Evolutionary conservation across 2,113 vertebrate species (phyloP).

Genomic region (Australoheros scitulus): DNA sequence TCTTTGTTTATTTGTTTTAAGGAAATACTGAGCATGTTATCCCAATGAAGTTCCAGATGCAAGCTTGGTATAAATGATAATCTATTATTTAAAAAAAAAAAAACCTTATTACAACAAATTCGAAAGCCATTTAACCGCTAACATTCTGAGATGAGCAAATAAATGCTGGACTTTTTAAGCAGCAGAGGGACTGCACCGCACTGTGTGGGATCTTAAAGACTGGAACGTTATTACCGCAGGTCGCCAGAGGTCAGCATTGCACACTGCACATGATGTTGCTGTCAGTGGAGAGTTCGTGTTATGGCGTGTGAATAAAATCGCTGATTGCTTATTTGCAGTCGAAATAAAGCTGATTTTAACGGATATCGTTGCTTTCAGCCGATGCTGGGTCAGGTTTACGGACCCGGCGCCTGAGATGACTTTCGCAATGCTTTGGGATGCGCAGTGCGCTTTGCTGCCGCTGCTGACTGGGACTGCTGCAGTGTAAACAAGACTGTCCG

Average conservation of each 20-base stretch:
- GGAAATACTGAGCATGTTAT: neutral
- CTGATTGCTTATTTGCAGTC: neutral
- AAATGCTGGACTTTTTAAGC: neutral
- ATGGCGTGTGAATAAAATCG: neutral
- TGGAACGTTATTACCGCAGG: slow-evolving; percentile 2
- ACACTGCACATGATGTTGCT: neutral
- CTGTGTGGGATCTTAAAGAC: neutral
- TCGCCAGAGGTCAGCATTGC: slow-evolving; percentile 69
- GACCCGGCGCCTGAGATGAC: neutral
- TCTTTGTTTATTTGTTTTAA: no score
- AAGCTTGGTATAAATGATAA: neutral
- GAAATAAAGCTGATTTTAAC: neutral
- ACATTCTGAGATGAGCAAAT: neutral
- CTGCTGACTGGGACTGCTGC: slow-evolving; percentile 51
- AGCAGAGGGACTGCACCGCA: neutral
- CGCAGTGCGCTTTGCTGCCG: slow-evolving; percentile 63
- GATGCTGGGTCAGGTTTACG: neutral
- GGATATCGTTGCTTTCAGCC: neutral
- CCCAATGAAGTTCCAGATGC: neutral
- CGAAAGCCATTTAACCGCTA: neutral
- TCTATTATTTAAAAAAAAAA: neutral
- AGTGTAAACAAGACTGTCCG: slow-evolving; percentile 62
- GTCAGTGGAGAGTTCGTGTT: neutral
- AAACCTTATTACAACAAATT: neutral
- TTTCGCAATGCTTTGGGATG: slow-evolving; percentile 28